These are phyloP conservation scores for Crossocerus cetratus DNA, from an alignment of 2,888 invertebrate species.

Conservation along the genomic window DNA sequence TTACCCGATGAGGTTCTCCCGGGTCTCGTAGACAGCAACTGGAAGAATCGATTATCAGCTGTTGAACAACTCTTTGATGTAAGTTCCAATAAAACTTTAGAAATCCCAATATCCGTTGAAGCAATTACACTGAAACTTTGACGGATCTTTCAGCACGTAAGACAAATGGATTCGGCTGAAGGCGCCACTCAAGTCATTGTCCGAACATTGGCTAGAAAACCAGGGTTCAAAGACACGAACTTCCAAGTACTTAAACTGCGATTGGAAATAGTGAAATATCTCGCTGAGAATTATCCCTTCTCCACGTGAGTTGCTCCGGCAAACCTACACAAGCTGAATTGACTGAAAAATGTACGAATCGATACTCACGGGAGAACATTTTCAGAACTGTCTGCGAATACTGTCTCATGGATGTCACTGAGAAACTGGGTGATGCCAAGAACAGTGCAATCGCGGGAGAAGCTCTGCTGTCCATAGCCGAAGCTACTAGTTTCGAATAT, in stretches of 20 bases:
- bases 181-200: constrained; percentile 87
- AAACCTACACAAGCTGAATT: too few species aligned
- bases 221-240: constrained; percentile 92
- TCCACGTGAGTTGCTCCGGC: constrained; percentile 78
- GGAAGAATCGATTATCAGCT: constrained; percentile 89
- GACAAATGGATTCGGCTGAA: constrained; percentile 81
- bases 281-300: constrained; percentile 87
- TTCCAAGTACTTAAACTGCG: constrained; percentile 92
- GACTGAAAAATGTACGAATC: too few species aligned
- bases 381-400: constrained; percentile 84
- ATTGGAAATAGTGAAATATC: constrained; percentile 86
- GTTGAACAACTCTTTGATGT: constrained; percentile 84
- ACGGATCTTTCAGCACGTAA: constrained; percentile 77
- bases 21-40: constrained; percentile 88
- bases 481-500: constrained; percentile 86
- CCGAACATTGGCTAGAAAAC: constrained; percentile 87
- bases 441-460: constrained; percentile 85
- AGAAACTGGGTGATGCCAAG: constrained; percentile 91
- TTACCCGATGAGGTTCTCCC: constrained; percentile 82
- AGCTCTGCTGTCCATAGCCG: constrained; percentile 86
- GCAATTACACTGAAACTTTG: background rate
- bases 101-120: background rate
- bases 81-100: background rate
- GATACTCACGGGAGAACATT: background rate
- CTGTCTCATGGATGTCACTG: constrained; percentile 88